Conservation (phyloP, 2,797 vertebrate genomes). For the Etheostoma nigrum region DNA sequence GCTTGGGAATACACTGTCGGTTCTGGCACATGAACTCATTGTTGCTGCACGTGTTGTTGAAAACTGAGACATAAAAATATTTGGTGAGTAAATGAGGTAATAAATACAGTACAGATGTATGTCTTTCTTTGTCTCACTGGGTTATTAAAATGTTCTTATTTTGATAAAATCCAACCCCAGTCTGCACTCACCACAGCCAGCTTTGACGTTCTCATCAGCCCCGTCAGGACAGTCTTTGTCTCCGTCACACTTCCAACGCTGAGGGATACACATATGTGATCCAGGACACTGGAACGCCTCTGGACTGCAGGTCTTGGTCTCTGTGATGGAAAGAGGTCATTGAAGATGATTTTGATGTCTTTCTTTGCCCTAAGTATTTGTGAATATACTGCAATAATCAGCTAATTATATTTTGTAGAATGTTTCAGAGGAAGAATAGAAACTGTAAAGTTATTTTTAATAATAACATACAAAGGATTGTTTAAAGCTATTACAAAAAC, state of each 20-base stretch:
- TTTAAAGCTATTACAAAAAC: background rate
- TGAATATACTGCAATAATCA: background rate
- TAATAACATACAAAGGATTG: background rate
- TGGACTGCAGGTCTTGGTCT: slow-evolving; percentile 90
- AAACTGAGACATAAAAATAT: slow-evolving; percentile 82
- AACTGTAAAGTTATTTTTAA: background rate
- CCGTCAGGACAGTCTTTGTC: slow-evolving; percentile 95
- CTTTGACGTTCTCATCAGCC: slow-evolving; percentile 92
- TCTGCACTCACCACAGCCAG: slow-evolving; percentile 90
- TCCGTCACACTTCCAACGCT: slow-evolving; percentile 94
- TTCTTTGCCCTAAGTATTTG: background rate
- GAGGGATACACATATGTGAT: slow-evolving; percentile 92
- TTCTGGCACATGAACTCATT: slow-evolving; percentile 95
- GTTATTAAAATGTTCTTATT: slow-evolving; percentile 1
- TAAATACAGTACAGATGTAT: background rate
- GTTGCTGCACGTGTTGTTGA: slow-evolving; percentile 92
- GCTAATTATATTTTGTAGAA: background rate
- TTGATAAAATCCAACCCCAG: background rate
- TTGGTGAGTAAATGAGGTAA: slow-evolving; percentile 3
- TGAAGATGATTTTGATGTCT: background rate
- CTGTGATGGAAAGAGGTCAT: slow-evolving; percentile 72
- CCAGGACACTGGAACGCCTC: slow-evolving; percentile 93
- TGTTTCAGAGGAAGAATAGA: background rate
- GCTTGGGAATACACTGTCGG: slow-evolving; percentile 92
- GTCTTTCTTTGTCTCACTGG: background rate